These are phyloP conservation scores for Salmo trutta DNA, from an alignment of 2,797 vertebrate species.

Conservation along the genomic window DNA sequence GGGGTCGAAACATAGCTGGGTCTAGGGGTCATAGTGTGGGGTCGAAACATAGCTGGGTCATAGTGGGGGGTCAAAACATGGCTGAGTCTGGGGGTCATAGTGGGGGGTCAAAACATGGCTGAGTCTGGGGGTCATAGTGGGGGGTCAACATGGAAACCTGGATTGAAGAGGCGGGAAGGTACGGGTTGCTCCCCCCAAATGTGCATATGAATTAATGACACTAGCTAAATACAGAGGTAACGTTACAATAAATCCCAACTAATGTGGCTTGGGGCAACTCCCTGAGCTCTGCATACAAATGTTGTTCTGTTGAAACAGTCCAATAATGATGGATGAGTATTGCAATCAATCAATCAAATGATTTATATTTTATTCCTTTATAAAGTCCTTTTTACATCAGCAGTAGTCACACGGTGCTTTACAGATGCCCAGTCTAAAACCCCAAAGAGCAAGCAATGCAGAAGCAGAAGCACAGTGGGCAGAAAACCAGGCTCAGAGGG, in stretches of 20 bases:
- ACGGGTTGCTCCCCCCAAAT: background rate
- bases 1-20: rapidly evolving
- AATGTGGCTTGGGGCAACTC: too few relatives aligned
- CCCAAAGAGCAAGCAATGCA: too few relatives aligned
- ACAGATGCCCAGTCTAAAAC: too few relatives aligned
- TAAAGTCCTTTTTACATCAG: background rate
- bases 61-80: background rate
- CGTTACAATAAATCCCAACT: too few relatives aligned
- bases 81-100: too few relatives aligned
- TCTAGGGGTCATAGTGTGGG: too few relatives aligned
- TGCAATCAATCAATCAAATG: background rate
- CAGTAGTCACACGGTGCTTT: background rate
- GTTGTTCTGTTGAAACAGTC: too few relatives aligned
- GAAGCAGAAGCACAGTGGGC: too few relatives aligned
- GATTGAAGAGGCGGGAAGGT: background rate
- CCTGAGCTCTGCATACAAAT: too few relatives aligned
- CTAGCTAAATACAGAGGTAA: too few relatives aligned
- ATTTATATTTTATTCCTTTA: background rate
- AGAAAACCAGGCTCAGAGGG: too few relatives aligned
- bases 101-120: background rate
- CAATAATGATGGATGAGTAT: background rate
- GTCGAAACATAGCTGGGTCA: background rate
- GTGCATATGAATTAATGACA: background rate
- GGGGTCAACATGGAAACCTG: background rate
- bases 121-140: background rate